Base-by-base conservation (phyloP, 2,797 vertebrate genomes). In the Eulemur coronatus region DNA sequence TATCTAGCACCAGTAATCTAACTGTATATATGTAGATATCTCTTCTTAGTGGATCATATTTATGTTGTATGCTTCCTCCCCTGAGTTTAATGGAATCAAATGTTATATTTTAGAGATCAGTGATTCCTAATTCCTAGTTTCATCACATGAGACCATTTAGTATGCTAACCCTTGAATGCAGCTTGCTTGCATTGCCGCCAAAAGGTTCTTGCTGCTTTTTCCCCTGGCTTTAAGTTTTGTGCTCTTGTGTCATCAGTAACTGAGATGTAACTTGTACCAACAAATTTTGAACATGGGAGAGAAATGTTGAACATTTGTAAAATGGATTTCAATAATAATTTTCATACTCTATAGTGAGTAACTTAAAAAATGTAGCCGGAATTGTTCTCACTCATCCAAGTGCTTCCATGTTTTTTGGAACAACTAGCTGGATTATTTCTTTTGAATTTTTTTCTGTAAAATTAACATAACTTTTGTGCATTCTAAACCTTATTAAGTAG, bases 31-130 rank as follows among this genome's bases (percentile, higher is more conserved):
- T 81, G 89, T 91, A 59, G 28, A 12, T 89, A 28, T 73, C 7
- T 94, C 61, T 94, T 89, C 38, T 89, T 91, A 84, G 22, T 93
- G n/a, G 69, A 57, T 86, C 50, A 65, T 89, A 11, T 94, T 72
- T 81, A 59, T 86, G 33, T 65, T 81, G 3, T 70, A 81, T 1
- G 50, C 61, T 82, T 48, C 10, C 35, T 79, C 15, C 11, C 22
- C 41, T 20, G 33, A 81, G 46, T 52, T 89, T 81, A 81, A 57
- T 84, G 50, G 18, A 41, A 85, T 46, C 46, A 75, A 65, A 48
- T 89, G 35, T 72, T 57, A 5, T 26, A 65, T 81, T 96, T 94
- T 92, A 72, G 52, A 65, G 57, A 81, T 84, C 43, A 84, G 12
- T 46, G 18, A 75, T 41, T 75, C 24, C 55, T 48, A 89, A 69